Evolutionary conservation across 2,113 vertebrate species (phyloP).

Genomic region (Pycnonotus jocosus): DNA sequence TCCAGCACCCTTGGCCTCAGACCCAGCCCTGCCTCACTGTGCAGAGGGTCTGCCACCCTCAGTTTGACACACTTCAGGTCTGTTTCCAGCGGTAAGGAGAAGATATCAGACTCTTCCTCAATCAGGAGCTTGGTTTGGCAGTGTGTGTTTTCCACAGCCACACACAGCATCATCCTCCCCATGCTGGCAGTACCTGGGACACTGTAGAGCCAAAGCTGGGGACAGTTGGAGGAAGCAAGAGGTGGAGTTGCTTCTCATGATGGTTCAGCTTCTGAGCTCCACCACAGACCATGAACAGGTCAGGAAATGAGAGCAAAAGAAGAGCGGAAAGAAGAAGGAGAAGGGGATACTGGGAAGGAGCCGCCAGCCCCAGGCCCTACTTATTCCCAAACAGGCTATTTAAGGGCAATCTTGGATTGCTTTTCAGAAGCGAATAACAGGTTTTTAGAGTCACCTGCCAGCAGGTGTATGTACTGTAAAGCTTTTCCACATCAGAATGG

Average conservation of each 20-base stretch:
- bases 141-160: neutral
- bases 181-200: neutral
- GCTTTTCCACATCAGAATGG: neutral
- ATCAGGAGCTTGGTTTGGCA: neutral
- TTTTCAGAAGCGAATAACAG: neutral
- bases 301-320: neutral
- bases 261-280: neutral
- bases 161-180: rapidly evolving
- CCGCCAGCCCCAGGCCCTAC: neutral
- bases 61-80: neutral
- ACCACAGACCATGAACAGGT: neutral
- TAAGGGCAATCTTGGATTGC: neutral
- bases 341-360: neutral
- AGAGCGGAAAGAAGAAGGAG: neutral
- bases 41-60: neutral
- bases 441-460: neutral
- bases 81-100: neutral
- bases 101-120: neutral
- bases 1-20: neutral
- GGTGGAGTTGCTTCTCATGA: rapidly evolving
- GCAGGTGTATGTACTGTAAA: neutral
- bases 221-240: neutral
- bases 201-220: neutral
- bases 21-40: neutral
- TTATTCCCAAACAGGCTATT: neutral